These are phyloP conservation scores for Mus musculus DNA, from an alignment of 2,113 vertebrate genomes.

Conservation along the genomic window DNA sequence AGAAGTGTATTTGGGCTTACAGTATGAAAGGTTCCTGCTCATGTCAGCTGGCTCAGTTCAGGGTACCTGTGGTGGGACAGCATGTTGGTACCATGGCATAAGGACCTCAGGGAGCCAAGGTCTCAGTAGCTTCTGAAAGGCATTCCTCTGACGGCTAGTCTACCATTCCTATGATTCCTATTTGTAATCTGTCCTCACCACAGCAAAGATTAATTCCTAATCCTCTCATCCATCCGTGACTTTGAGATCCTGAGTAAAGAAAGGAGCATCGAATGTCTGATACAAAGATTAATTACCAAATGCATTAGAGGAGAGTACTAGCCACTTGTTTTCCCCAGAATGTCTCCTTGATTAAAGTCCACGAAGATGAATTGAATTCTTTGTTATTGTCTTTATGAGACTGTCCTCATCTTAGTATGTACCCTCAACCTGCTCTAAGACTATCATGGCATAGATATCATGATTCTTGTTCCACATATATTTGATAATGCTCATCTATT, in stretches of 20 bases:
- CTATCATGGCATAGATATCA: not conserved
- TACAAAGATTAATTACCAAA: not conserved
- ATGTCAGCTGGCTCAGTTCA: not conserved
- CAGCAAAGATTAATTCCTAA: not conserved
- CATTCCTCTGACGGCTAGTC: not conserved
- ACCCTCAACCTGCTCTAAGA: not conserved
- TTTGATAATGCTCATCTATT: not conserved
- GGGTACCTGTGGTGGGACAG: not conserved
- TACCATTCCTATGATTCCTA: not conserved
- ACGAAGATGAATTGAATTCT: not conserved
- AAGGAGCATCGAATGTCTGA: conserved; percentile 1
- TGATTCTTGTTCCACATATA: not conserved
- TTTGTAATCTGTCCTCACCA: not conserved
- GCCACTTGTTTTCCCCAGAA: not conserved
- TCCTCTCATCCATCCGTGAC: not conserved
- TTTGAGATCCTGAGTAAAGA: not conserved
- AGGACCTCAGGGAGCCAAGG: not conserved
- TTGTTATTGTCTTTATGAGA: not conserved
- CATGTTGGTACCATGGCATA: not conserved
- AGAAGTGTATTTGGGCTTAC: not conserved
- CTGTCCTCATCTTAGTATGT: not conserved
- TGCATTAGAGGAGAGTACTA: not conserved
- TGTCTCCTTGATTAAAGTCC: not conserved
- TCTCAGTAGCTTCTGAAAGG: not conserved
- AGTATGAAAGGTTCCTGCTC: not conserved